Conservation (phyloP, 1,140 invertebrate genomes). For the Periplaneta americana region DNA sequence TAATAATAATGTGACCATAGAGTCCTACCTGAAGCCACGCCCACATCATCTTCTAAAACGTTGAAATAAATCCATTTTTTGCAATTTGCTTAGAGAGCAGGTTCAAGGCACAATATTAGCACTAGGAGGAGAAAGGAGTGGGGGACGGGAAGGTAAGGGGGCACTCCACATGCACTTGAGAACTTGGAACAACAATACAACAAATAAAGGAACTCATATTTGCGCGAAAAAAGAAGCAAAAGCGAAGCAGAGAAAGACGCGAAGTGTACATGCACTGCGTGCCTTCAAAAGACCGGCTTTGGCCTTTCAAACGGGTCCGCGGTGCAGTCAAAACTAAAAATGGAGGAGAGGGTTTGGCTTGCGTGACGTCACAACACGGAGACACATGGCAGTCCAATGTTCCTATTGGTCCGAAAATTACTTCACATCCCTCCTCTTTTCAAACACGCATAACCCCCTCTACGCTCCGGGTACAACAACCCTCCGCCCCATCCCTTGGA, state of each 20-base stretch:
- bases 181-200: neutral
- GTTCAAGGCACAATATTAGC: neutral
- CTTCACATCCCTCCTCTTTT: neutral
- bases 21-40: neutral
- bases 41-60: neutral
- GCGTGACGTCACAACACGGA: neutral
- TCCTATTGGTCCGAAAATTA: neutral
- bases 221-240: no score
- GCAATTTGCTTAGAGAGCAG: neutral
- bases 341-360: neutral
- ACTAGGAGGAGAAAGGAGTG: no score
- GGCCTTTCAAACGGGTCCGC: no score
- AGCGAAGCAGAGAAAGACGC: no score
- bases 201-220: no score
- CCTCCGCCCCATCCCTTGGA: neutral
- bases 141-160: no score
- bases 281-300: no score
- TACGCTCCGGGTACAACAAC: neutral
- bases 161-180: neutral
- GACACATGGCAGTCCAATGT: neutral
- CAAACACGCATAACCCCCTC: neutral
- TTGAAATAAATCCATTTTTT: neutral
- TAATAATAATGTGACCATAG: no score
- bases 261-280: neutral
- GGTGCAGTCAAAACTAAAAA: neutral